These are phyloP conservation scores for Neuroscelio doddi DNA, from an alignment of 2,888 invertebrate genomes.

Conservation along the genomic window DNA sequence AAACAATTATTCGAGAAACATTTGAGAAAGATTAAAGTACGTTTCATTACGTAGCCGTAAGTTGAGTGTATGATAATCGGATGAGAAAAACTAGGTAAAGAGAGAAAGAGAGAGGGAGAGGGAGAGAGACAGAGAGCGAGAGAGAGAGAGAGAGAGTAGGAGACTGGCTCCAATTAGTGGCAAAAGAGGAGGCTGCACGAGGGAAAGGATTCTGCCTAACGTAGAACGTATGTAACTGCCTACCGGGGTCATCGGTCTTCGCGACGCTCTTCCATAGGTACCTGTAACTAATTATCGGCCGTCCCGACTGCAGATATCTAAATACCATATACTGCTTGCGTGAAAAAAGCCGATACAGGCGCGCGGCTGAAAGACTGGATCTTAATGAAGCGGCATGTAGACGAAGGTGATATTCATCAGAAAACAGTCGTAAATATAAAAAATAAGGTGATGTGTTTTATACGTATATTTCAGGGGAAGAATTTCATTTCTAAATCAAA, in stretches of 20 bases:
- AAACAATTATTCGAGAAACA: too few relatives aligned
- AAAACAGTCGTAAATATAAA: too few relatives aligned
- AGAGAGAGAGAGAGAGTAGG: slow-evolving; percentile 32
- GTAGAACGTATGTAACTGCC: slow-evolving; percentile 49
- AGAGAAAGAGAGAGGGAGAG: slow-evolving; percentile 14
- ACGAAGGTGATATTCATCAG: slow-evolving; percentile 28
- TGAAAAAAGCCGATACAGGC: slow-evolving; percentile 13
- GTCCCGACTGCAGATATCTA: slow-evolving; percentile 44
- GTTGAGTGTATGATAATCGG: slow-evolving; percentile 26
- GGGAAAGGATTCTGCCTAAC: slow-evolving; percentile 50
- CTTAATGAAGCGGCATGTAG: slow-evolving; percentile 38
- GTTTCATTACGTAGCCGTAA: too few relatives aligned
- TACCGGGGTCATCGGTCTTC: slow-evolving; percentile 50
- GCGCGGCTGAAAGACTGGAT: too few relatives aligned
- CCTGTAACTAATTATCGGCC: slow-evolving; percentile 49
- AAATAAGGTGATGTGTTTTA: too few relatives aligned
- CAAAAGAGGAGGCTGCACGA: slow-evolving; percentile 45
- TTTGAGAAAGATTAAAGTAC: too few relatives aligned
- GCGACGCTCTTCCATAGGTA: slow-evolving; percentile 47
- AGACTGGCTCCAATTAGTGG: slow-evolving; percentile 49
- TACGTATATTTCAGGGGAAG: too few relatives aligned
- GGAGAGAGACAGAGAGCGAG: slow-evolving; percentile 11
- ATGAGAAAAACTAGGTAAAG: slow-evolving; percentile 4
- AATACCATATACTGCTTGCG: slow-evolving; percentile 41
- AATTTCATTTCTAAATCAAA: too few relatives aligned